Percentiles rank a stretch among this genome's conserved stretches.
Evolutionary conservation across 2,888 invertebrate genomes (phyloP).

Genomic region (Smittia sp.): DNA sequence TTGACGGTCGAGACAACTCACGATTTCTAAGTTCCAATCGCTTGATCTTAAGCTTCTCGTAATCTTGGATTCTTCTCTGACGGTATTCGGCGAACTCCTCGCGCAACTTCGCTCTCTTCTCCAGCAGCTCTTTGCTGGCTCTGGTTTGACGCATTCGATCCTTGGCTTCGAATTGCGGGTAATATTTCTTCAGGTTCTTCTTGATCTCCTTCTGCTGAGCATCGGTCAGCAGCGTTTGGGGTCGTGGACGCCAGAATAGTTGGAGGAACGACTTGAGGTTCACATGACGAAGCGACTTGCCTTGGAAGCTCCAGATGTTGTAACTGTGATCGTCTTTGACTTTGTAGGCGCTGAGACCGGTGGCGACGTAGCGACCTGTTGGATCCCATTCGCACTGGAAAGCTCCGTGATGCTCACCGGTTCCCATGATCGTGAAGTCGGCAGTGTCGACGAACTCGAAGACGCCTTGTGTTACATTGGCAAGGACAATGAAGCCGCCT

Average conservation of each 20-base stretch:
- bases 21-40: slow-evolving; percentile 83
- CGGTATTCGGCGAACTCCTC: slow-evolving; percentile 82
- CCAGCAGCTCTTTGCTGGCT: slow-evolving; percentile 92
- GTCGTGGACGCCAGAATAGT: slow-evolving; percentile 93
- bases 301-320: slow-evolving; percentile 98
- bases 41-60: slow-evolving; percentile 72
- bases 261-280: slow-evolving; percentile 92
- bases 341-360: slow-evolving; percentile 93
- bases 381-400: slow-evolving; percentile 99
- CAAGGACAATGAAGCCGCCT: slow-evolving; percentile 93
- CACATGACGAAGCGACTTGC: slow-evolving; percentile 69
- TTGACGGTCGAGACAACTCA: slow-evolving; percentile 56
- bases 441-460: slow-evolving; percentile 94
- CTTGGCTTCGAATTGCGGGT: slow-evolving; percentile 92
- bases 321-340: slow-evolving; percentile 91
- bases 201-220: slow-evolving; percentile 92
- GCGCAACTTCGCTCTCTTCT: slow-evolving; percentile 85
- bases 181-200: slow-evolving; percentile 97
- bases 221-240: slow-evolving; percentile 76
- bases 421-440: slow-evolving; percentile 93
- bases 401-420: slow-evolving; percentile 86
- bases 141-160: slow-evolving; percentile 89
- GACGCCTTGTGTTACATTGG: slow-evolving; percentile 83
- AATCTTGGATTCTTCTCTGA: slow-evolving; percentile 70
- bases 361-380: slow-evolving; percentile 94